Conservation (phyloP, 2,113 vertebrate genomes). For the Platysternon megacephalum region DNA sequence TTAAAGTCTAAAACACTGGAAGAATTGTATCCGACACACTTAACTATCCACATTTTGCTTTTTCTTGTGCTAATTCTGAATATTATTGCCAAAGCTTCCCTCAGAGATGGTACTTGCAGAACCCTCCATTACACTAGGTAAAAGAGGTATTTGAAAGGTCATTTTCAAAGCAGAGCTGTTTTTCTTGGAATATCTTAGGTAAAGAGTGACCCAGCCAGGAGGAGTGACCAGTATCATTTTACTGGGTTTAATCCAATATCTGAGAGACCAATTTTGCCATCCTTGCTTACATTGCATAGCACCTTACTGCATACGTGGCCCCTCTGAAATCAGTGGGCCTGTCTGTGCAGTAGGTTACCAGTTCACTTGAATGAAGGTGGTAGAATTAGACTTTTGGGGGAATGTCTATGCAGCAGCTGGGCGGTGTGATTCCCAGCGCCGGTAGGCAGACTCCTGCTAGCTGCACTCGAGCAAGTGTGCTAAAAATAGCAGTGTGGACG, state of each 20-base stretch:
- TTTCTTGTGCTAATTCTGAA: neutral
- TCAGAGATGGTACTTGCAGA: neutral
- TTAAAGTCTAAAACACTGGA: neutral
- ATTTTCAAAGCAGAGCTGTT: neutral
- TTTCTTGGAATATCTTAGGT: neutral
- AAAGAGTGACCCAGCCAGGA: neutral
- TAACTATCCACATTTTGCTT: fast-evolving
- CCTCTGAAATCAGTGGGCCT: slow-evolving; percentile 23
- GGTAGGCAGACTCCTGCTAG: neutral
- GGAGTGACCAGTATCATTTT: slow-evolving; percentile 33
- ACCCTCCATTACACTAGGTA: neutral
- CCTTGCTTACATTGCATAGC: neutral
- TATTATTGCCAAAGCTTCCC: fast-evolving
- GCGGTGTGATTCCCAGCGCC: neutral
- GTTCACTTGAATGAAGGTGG: neutral
- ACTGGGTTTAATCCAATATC: slow-evolving; percentile 1
- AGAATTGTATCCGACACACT: neutral
- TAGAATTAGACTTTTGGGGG: neutral
- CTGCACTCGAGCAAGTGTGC: neutral
- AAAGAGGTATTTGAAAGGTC: neutral
- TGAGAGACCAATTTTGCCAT: neutral
- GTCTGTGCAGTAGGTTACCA: neutral
- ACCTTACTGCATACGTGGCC: neutral
- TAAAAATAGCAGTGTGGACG: neutral
- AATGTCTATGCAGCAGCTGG: neutral